phyloP scores from a whole-genome alignment of 2,797 vertebrate genomes.

The Aldrovandia affinis region DNA sequence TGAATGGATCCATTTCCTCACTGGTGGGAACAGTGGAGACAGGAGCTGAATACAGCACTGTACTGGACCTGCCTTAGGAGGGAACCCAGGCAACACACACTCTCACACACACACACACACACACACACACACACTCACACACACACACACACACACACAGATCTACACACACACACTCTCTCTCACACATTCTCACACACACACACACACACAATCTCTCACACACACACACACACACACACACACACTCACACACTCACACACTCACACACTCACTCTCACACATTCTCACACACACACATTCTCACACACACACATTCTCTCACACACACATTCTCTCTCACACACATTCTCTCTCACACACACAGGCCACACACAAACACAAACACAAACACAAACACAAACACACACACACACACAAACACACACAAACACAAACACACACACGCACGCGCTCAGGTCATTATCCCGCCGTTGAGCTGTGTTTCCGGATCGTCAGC shows the following conservation, averaged over 20 bases:
- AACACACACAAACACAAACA: constrained; percentile 1
- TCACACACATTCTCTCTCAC: no score
- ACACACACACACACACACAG: constrained; percentile 14
- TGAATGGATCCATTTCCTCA: constrained; percentile 58
- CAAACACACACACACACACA: background rate
- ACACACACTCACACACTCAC: background rate
- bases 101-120: constrained; percentile 37
- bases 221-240: background rate
- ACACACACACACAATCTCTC: background rate
- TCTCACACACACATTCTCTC: constrained; percentile 22
- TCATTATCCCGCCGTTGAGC: background rate
- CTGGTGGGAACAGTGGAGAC: constrained; percentile 36
- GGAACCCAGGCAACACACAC: constrained; percentile 22
- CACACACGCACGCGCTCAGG: background rate
- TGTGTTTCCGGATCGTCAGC: constrained; percentile 24
- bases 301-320: constrained; percentile 21
- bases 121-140: constrained; percentile 21
- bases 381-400: background rate
- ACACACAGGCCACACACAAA: background rate
- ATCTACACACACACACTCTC: no score
- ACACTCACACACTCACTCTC: background rate
- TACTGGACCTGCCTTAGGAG: constrained; percentile 7
- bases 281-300: constrained; percentile 36
- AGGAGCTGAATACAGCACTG: constrained; percentile 17
- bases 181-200: no score